A percentile compares a stretch with the other conserved stretches of the same genome.
These are phyloP conservation scores for Pinna nobilis DNA, from an alignment of 1,140 invertebrate genomes.

Conservation along the genomic window DNA sequence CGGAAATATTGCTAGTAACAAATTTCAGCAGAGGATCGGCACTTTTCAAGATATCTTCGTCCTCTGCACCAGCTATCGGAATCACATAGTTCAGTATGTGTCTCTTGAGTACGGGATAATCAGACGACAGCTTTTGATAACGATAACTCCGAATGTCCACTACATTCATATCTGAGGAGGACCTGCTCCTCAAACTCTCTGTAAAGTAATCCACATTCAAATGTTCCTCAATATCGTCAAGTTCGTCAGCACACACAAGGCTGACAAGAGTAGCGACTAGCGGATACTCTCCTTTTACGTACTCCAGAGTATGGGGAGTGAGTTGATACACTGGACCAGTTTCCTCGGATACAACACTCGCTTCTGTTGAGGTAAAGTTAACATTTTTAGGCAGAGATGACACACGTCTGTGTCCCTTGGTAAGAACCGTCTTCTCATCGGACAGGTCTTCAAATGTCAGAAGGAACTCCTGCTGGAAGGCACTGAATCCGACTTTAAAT, in stretches of 20 bases:
- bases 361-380: conserved; percentile 7
- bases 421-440: not conserved
- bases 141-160: conserved; percentile 70
- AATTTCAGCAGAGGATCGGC: conserved; percentile 68
- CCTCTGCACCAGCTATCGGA: conserved; percentile 63
- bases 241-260: conserved; percentile 67
- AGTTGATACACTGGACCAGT: conserved; percentile 47
- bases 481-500: conserved; percentile 48
- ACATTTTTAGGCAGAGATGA: conserved; percentile 44
- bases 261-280: conserved; percentile 70
- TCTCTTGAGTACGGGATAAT: conserved; percentile 64
- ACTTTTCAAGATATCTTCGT: conserved; percentile 61
- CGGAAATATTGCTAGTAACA: conserved; percentile 64
- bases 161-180: conserved; percentile 65
- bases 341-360: conserved; percentile 1
- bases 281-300: conserved; percentile 65
- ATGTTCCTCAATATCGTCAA: conserved; percentile 65
- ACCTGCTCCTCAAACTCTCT: conserved; percentile 41
- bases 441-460: conserved; percentile 49
- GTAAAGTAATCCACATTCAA: conserved; percentile 60
- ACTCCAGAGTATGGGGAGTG: conserved; percentile 67
- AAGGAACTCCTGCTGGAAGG: conserved; percentile 45
- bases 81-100: conserved; percentile 66
- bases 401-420: conserved; percentile 34
- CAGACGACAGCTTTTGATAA: conserved; percentile 65